Percentiles rank a stretch among this genome's conserved stretches.
phyloP scores from a whole-genome alignment of 2,888 invertebrate genomes.

The Perdita meconis region DNA sequence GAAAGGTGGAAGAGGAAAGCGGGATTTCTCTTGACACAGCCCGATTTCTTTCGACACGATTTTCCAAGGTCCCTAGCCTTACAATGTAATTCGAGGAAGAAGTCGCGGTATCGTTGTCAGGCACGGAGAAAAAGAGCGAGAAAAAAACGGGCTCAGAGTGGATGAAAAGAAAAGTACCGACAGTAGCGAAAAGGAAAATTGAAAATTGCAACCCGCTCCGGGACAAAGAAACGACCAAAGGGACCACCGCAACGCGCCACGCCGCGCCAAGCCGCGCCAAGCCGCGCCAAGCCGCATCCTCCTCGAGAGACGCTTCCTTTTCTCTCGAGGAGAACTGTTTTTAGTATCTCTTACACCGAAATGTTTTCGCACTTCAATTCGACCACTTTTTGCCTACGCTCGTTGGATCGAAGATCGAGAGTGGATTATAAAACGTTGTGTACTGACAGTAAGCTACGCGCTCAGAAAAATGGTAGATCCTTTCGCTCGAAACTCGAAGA shows the following conservation, averaged over 20 bases:
- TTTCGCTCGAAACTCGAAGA: too few species aligned
- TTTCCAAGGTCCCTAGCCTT: slow-evolving; percentile 52
- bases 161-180: slow-evolving; percentile 46
- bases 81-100: slow-evolving; percentile 49
- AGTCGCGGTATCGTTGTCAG: slow-evolving; percentile 42
- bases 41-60: slow-evolving; percentile 56
- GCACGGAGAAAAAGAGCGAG: not conserved
- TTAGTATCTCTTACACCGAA: slow-evolving; percentile 6
- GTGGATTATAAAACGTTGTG: not conserved
- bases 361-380: not conserved
- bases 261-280: too few species aligned
- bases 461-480: slow-evolving; percentile 26
- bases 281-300: too few species aligned
- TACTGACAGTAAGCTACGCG: slow-evolving; percentile 5
- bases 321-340: slow-evolving; percentile 1
- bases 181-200: slow-evolving; percentile 45
- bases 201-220: slow-evolving; percentile 29
- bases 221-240: slow-evolving; percentile 37
- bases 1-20: not conserved
- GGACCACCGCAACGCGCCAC: too few species aligned
- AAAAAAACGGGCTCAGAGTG: slow-evolving; percentile 20
- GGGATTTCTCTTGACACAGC: slow-evolving; percentile 47
- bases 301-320: slow-evolving; percentile 19
- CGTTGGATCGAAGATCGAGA: not conserved
- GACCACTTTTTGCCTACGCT: not conserved